These are phyloP conservation scores for Lottia gigantea DNA, from an alignment of 2,888 invertebrate species.

Conservation along the genomic window DNA sequence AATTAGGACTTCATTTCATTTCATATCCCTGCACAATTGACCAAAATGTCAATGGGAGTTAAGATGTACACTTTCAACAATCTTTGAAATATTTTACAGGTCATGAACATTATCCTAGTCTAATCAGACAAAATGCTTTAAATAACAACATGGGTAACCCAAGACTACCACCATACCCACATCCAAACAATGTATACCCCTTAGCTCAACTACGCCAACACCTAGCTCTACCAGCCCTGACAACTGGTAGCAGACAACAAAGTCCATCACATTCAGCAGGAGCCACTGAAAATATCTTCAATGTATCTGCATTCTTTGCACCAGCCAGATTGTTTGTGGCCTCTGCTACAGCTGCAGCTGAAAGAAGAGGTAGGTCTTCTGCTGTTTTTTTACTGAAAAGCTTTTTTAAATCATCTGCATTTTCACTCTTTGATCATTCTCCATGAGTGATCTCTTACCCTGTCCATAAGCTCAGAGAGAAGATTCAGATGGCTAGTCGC, in stretches of 20 bases:
- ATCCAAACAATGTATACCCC: conserved; percentile 83
- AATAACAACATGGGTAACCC: conserved; percentile 76
- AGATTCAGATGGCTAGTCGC: no score
- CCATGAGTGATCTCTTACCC: no score
- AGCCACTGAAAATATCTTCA: conserved; percentile 74
- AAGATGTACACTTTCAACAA: background rate
- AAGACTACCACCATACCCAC: conserved; percentile 89
- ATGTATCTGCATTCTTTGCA: conserved; percentile 85
- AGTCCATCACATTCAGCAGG: conserved; percentile 71
- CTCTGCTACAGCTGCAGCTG: conserved; percentile 60
- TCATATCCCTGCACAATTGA: no score
- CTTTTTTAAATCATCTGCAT: background rate
- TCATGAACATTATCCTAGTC: conserved; percentile 56
- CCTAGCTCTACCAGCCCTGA: conserved; percentile 49
- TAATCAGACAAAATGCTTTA: conserved; percentile 60
- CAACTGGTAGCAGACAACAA: conserved; percentile 39
- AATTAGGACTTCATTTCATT: no score
- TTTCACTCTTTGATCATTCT: background rate
- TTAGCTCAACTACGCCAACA: conserved; percentile 83
- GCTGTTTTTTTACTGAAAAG: background rate
- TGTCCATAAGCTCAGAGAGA: background rate
- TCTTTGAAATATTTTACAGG: conserved; percentile 29
- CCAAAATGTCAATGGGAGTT: no score
- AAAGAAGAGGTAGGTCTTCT: conserved; percentile 45
- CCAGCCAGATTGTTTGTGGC: conserved; percentile 80